A percentile compares a stretch with the other conserved stretches of the same genome.
phyloP scores from a whole-genome alignment of 2,888 invertebrate species.

The Macrosoma leucophasiata region DNA sequence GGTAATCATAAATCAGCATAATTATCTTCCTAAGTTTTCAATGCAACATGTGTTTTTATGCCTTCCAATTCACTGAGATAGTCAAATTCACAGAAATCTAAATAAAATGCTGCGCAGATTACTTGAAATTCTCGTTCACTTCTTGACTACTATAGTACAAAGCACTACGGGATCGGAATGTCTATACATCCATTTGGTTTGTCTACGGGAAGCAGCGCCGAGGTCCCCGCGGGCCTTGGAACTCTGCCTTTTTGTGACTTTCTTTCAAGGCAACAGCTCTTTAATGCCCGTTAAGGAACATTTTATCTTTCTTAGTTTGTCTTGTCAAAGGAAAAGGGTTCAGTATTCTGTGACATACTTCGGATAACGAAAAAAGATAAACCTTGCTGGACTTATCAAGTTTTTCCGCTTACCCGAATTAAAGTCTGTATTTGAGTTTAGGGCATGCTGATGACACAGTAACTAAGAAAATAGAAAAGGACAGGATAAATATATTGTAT shows the following conservation, averaged over 20 bases:
- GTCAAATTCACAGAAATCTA: too few relatives aligned
- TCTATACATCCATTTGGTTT: slow-evolving; percentile 59
- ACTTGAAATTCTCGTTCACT: too few relatives aligned
- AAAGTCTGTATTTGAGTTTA: slow-evolving; percentile 26
- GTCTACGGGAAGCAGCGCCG: slow-evolving; percentile 36
- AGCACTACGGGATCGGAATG: slow-evolving; percentile 38
- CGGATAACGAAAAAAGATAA: slow-evolving; percentile 58
- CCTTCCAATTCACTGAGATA: too few relatives aligned
- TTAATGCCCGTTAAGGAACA: slow-evolving; percentile 68
- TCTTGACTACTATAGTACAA: too few relatives aligned
- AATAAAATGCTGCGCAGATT: too few relatives aligned
- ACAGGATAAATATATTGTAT: slow-evolving; percentile 11
- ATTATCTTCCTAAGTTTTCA: too few relatives aligned
- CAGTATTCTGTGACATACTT: slow-evolving; percentile 61
- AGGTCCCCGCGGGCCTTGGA: slow-evolving; percentile 45
- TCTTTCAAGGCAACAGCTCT: slow-evolving; percentile 55
- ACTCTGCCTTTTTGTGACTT: slow-evolving; percentile 60
- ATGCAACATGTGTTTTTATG: too few relatives aligned
- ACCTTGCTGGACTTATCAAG: slow-evolving; percentile 51
- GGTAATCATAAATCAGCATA: too few relatives aligned
- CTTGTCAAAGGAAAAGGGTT: slow-evolving; percentile 62
- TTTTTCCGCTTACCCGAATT: slow-evolving; percentile 44
- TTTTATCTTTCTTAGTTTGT: slow-evolving; percentile 72
- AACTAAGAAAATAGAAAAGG: slow-evolving; percentile 38
- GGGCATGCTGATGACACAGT: slow-evolving; percentile 20